Percentiles rank a stretch among this genome's conserved stretches.
Conservation (phyloP, 2,797 vertebrate species). For the Streptopelia turtur region DNA sequence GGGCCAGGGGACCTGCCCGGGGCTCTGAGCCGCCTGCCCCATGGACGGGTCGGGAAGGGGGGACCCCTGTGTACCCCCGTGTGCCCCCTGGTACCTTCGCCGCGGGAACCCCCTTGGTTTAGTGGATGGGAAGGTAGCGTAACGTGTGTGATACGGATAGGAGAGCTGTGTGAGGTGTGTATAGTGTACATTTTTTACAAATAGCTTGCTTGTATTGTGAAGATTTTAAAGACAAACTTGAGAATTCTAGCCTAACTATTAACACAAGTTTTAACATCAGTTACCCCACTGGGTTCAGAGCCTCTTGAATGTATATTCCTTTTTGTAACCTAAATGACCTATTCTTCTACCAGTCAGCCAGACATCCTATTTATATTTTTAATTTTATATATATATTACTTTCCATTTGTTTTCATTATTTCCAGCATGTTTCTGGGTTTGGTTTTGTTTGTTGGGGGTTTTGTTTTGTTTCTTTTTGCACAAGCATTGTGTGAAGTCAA, state of each 20-base stretch:
- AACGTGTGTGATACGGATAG: slow-evolving; percentile 71
- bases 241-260: slow-evolving; percentile 84
- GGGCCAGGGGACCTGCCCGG: slow-evolving; percentile 75
- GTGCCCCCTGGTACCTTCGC: background rate
- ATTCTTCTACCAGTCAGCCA: slow-evolving; percentile 78
- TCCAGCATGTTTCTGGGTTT: slow-evolving; percentile 72
- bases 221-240: slow-evolving; percentile 82
- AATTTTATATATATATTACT: slow-evolving; percentile 77
- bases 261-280: slow-evolving; percentile 81
- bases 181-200: slow-evolving; percentile 85
- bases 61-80: background rate
- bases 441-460: background rate
- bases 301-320: slow-evolving; percentile 84
- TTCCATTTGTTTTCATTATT: slow-evolving; percentile 75
- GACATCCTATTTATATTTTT: slow-evolving; percentile 80
- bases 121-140: slow-evolving; percentile 67
- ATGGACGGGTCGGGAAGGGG: background rate
- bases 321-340: slow-evolving; percentile 79
- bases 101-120: slow-evolving; percentile 43
- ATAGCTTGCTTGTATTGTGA: slow-evolving; percentile 86
- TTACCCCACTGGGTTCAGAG: slow-evolving; percentile 82
- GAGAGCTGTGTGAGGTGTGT: slow-evolving; percentile 81
- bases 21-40: background rate
- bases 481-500: slow-evolving; percentile 75
- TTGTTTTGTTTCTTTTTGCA: slow-evolving; percentile 63